These are phyloP conservation scores for Amitus sp. DNA, from an alignment of 2,888 invertebrate genomes.

Conservation along the genomic window DNA sequence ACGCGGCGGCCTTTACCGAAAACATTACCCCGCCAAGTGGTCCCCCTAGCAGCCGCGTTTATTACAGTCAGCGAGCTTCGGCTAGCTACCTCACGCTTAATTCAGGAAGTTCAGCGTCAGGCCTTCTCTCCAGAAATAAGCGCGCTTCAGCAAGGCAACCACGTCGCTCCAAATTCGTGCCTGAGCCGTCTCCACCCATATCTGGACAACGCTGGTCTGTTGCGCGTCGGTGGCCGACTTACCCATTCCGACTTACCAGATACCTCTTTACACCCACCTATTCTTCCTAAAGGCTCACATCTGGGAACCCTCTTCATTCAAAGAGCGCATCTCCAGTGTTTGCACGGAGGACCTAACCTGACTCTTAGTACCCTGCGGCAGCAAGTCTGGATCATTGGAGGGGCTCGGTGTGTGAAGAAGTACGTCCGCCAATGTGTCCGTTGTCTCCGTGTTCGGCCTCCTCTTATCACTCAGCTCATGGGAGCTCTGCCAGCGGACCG, in stretches of 20 bases:
- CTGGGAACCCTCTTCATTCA: constrained; percentile 3
- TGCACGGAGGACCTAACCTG: constrained; percentile 11
- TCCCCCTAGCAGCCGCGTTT: no score
- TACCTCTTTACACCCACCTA: constrained; percentile 17
- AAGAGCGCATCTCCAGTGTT: constrained; percentile 2
- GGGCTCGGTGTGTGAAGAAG: not conserved
- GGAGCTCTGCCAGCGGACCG: not conserved
- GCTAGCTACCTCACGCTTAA: no score
- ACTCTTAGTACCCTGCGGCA: constrained; percentile 6
- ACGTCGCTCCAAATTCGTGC: not conserved
- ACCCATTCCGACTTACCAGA: no score
- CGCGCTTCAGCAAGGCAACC: no score
- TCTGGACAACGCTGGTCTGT: not conserved
- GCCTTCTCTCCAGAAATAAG: no score
- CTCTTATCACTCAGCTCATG: constrained; percentile 1
- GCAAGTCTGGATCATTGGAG: constrained; percentile 16
- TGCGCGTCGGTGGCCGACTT: constrained; percentile 15
- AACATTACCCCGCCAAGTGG: no score
- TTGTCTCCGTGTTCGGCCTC: not conserved
- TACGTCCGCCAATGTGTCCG: not conserved
- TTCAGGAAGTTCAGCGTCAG: no score
- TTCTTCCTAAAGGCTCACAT: constrained; percentile 1
- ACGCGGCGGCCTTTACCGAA: no score
- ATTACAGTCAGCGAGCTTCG: no score
- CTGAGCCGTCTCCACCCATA: not conserved